Evolutionary conservation across 2,888 invertebrate genomes (phyloP).

Genomic region (Cataglyphis rosenhaueri): DNA sequence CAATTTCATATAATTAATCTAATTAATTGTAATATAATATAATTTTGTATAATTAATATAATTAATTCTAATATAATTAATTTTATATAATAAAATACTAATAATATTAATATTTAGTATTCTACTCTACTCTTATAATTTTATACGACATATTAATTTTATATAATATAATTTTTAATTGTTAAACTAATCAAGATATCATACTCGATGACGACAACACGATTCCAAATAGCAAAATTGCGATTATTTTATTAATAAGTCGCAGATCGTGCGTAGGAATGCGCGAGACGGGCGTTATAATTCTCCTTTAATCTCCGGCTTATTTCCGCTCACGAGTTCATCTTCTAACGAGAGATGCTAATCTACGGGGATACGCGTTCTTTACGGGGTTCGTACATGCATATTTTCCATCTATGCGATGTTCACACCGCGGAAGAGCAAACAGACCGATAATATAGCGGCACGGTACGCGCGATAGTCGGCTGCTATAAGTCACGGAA

Average conservation of each 20-base stretch:
- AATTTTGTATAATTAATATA: too few species aligned
- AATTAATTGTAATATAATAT: too few species aligned
- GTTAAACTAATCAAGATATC: not conserved
- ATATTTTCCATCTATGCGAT: slow-evolving; percentile 43
- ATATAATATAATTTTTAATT: not conserved
- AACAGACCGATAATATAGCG: slow-evolving; percentile 64
- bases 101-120: too few species aligned
- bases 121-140: too few species aligned
- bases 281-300: slow-evolving; percentile 19
- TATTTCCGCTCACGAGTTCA: slow-evolving; percentile 36
- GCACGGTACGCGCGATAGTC: slow-evolving; percentile 47
- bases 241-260: not conserved
- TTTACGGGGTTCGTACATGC: slow-evolving; percentile 52
- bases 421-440: slow-evolving; percentile 59
- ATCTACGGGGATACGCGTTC: slow-evolving; percentile 34
- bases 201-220: not conserved
- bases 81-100: too few species aligned
- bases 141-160: too few species aligned
- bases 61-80: too few species aligned
- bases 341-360: slow-evolving; percentile 46
- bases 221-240: not conserved
- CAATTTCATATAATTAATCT: too few species aligned
- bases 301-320: slow-evolving; percentile 24
- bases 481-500: slow-evolving; percentile 64
- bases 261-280: not conserved